Evolutionary conservation across 2,113 vertebrate species (phyloP).

Genomic region (Phalacrocorax carbo): DNA sequence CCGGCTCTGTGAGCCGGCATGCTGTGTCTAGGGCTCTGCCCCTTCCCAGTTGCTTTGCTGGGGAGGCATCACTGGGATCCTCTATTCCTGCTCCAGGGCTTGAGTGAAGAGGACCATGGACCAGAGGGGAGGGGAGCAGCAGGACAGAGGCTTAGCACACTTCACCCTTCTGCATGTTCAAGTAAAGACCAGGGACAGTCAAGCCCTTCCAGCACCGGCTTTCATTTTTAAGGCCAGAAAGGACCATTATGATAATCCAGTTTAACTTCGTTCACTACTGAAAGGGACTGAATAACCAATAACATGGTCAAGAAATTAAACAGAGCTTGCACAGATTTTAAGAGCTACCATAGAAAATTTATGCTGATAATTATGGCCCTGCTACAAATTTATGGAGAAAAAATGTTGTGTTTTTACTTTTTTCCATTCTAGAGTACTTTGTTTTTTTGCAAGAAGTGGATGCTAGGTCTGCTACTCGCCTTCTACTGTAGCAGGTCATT

Average conservation of each 20-base stretch:
- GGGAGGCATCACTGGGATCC: neutral
- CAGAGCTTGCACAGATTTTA: neutral
- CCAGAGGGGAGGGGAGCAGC: neutral
- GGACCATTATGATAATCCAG: neutral
- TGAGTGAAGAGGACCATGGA: neutral
- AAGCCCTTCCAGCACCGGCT: neutral
- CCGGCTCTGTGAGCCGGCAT: rapidly evolving
- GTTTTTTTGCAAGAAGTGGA: neutral
- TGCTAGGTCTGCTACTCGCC: neutral
- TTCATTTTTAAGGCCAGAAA: neutral
- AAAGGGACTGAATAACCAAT: neutral
- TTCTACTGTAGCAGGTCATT: neutral
- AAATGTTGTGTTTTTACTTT: neutral
- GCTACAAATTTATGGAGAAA: neutral
- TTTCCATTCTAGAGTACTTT: neutral
- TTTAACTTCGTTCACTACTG: neutral
- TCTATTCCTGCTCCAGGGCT: neutral
- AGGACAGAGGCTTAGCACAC: neutral
- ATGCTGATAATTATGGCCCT: neutral
- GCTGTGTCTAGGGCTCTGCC: neutral
- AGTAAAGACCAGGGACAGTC: neutral
- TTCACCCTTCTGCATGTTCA: rapidly evolving
- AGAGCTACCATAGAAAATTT: neutral
- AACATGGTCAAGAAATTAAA: neutral
- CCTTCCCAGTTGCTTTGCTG: neutral